Base-by-base conservation (phyloP, 2,113 vertebrate genomes). In the Aix galericulata region DNA sequence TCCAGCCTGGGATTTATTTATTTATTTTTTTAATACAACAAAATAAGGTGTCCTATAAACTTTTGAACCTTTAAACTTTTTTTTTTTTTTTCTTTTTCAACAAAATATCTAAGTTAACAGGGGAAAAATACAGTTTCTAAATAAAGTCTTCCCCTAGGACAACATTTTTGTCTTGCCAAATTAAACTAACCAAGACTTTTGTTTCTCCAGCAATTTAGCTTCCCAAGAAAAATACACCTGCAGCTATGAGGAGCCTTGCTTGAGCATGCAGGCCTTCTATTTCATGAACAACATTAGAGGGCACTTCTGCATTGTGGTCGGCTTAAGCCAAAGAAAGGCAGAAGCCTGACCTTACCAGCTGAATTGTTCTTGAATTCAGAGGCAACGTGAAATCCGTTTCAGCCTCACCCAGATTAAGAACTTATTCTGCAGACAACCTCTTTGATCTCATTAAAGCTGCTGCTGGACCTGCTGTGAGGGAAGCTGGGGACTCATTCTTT, bases 211-310 rank as follows among this genome's bases (percentile, higher is more conserved):
- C 83, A 88, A 96, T 97, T 96, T 86, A 95, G 73, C 94, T 96
- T 97, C 98, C 98, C 98, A 98, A 98, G 98, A 98, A 98, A 98
- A 98, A 98, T 98, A 98, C 97, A 98, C 98, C 98, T 98, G 98
- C 95, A 97, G 82, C 71, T 93, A 94, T 95, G 92, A 96, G 83
- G 32, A 95, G 75, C 93, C 97, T 94, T 95, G 78, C 96, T 96
- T 76, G 63, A 86, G 58, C 80, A 27, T 40, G 34, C 87, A 93
- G 78, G 21, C 69, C 68, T 92, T 94, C 88, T 82, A 25, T 78
- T 92, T 91, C 44, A 92, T 50, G 72, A 95, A 52, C 69, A 96
- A 85, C 46, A 31, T 96, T 83, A 96, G 94, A 97, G 85, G 88
- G 91, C 88, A 95, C 84, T 97, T 97, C 89, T 91, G 76, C 81